Conservation (phyloP, 2,888 invertebrate species). For the Strigamia crassipes region DNA sequence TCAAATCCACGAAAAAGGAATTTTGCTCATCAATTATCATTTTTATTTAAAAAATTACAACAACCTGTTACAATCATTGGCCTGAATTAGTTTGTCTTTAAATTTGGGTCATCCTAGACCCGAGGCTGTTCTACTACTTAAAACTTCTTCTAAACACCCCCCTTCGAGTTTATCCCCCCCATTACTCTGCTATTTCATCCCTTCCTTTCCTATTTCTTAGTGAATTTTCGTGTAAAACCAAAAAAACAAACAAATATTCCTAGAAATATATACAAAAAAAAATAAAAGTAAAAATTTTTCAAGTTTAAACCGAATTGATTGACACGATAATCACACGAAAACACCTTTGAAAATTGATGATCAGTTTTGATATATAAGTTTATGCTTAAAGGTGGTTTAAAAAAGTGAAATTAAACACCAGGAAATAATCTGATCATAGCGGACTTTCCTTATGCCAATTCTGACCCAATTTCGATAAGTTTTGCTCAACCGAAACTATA, state of each 20-base stretch:
- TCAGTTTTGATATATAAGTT: not conserved
- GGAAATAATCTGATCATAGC: conserved; percentile 22
- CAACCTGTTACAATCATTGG: conserved; percentile 36
- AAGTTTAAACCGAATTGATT: not conserved
- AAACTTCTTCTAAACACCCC: conserved; percentile 32
- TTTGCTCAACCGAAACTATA: not conserved
- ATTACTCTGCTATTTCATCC: not conserved
- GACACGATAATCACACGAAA: not conserved
- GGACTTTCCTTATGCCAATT: conserved; percentile 23
- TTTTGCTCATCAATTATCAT: not conserved
- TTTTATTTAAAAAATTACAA: not conserved
- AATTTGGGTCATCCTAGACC: conserved; percentile 29
- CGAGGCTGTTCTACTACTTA: conserved; percentile 13
- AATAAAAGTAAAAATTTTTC: not conserved
- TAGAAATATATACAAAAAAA: not conserved
- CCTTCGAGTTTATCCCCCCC: conserved; percentile 14
- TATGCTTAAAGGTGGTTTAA: not conserved
- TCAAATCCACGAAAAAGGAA: not conserved
- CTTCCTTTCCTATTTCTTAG: not conserved
- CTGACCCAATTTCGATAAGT: conserved; percentile 33
- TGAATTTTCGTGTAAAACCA: no score
- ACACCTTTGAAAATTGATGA: not conserved
- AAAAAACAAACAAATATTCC: not conserved
- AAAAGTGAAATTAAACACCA: conserved; percentile 32
- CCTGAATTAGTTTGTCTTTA: conserved; percentile 39